Conservation (phyloP, 2,797 vertebrate genomes). For the Pangasius mekongensis region DNA sequence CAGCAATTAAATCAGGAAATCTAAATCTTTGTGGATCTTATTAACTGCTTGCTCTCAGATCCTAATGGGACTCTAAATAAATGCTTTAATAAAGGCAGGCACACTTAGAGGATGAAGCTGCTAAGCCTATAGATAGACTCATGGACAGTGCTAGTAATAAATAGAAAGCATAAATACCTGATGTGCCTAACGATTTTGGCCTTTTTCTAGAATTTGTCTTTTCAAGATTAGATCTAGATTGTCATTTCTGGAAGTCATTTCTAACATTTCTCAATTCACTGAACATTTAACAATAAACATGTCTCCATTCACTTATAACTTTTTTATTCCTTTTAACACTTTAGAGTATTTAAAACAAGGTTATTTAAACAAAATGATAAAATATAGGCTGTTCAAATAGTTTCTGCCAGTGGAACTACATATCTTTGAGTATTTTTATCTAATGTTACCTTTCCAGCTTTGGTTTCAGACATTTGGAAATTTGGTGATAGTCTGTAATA, state of each 20-base stretch:
- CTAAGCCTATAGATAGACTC: no score
- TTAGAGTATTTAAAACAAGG: neutral
- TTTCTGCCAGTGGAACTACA: neutral
- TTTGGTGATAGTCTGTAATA: neutral
- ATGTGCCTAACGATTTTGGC: neutral
- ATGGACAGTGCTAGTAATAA: neutral
- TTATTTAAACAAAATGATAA: neutral
- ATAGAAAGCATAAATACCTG: neutral
- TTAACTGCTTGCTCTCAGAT: neutral
- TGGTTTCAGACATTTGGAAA: neutral
- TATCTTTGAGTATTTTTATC: neutral
- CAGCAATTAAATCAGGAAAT: conserved; percentile 3
- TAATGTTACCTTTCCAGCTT: neutral
- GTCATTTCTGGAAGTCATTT: neutral
- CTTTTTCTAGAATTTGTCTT: neutral
- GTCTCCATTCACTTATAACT: neutral
- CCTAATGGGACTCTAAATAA: conserved; percentile 1
- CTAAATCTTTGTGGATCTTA: conserved; percentile 9
- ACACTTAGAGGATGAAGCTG: neutral
- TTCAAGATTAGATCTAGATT: neutral
- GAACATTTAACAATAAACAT: neutral
- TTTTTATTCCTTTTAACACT: neutral
- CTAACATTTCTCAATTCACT: neutral
- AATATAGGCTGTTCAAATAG: neutral
- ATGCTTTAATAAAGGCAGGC: conserved; percentile 1